These are phyloP conservation scores for Diadophis punctatus DNA, from an alignment of 2,113 vertebrate species.

Conservation along the genomic window DNA sequence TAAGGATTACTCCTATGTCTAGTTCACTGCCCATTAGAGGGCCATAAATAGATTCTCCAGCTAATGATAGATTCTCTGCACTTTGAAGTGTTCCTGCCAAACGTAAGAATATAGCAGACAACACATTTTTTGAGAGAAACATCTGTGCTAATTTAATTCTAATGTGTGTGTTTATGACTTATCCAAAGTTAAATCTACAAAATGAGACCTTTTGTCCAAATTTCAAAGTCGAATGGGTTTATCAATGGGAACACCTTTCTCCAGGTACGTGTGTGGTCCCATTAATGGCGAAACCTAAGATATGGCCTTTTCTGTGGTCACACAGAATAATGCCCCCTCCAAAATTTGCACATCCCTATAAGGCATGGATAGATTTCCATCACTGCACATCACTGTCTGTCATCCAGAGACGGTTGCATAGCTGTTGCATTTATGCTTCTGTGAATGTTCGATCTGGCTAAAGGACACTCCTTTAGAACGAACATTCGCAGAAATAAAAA, in stretches of 20 bases:
- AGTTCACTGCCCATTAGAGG: not conserved
- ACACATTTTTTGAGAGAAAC: not conserved
- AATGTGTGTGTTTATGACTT: not conserved
- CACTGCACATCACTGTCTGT: not conserved
- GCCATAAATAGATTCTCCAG: not conserved
- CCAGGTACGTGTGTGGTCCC: not conserved
- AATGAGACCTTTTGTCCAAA: not conserved
- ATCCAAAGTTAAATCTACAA: not conserved
- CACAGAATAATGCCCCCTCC: not conserved
- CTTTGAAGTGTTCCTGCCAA: not conserved
- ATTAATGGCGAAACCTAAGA: not conserved
- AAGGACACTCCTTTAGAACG: not conserved
- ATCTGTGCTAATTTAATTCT: not conserved
- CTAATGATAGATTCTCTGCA: not conserved
- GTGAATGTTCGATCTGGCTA: not conserved
- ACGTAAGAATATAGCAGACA: not conserved
- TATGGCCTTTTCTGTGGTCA: not conserved
- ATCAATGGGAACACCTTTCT: not conserved
- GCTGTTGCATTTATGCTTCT: not conserved
- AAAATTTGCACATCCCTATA: not conserved
- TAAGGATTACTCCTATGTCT: not conserved
- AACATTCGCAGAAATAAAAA: not conserved
- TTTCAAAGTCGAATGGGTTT: not conserved
- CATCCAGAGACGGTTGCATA: not conserved
- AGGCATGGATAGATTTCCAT: not conserved